Conservation (phyloP, 2,888 invertebrate genomes). For the Papilio demoleus region DNA sequence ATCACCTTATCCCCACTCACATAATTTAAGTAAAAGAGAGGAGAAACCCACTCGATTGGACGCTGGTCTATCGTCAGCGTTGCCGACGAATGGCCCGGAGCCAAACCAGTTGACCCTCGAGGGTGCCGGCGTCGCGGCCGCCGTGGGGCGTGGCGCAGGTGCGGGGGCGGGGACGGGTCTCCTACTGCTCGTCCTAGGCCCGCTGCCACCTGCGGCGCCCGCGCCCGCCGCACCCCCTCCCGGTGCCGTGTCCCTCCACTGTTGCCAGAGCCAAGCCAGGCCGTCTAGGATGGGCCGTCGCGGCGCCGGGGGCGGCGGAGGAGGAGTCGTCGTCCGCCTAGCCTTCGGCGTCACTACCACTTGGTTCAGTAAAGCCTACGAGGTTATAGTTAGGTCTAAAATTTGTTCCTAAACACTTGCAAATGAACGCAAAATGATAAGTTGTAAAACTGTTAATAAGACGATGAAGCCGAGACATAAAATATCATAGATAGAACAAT, state of each 20-base stretch:
- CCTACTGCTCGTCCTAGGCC: constrained; percentile 58
- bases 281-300: constrained; percentile 81
- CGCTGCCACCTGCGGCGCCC: constrained; percentile 56
- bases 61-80: constrained; percentile 70
- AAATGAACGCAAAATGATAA: constrained; percentile 44
- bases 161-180: constrained; percentile 55
- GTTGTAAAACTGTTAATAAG: constrained; percentile 43
- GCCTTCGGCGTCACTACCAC: constrained; percentile 82
- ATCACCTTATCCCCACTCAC: constrained; percentile 78
- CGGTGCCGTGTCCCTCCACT: constrained; percentile 82
- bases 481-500: constrained; percentile 25
- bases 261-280: constrained; percentile 84
- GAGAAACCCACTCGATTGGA: constrained; percentile 81
- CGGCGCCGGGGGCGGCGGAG: constrained; percentile 72
- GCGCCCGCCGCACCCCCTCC: constrained; percentile 49
- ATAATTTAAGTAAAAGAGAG: constrained; percentile 74
- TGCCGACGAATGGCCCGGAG: constrained; percentile 79
- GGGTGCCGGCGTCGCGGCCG: constrained; percentile 60
- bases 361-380: constrained; percentile 83
- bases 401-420: constrained; percentile 48
- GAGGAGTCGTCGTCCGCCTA: constrained; percentile 70
- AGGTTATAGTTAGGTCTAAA: constrained; percentile 69
- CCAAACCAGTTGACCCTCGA: constrained; percentile 76
- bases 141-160: constrained; percentile 57
- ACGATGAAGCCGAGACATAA: constrained; percentile 33